Conservation (phyloP, 2,797 vertebrate genomes). For the Kryptopterus vitreolus region DNA sequence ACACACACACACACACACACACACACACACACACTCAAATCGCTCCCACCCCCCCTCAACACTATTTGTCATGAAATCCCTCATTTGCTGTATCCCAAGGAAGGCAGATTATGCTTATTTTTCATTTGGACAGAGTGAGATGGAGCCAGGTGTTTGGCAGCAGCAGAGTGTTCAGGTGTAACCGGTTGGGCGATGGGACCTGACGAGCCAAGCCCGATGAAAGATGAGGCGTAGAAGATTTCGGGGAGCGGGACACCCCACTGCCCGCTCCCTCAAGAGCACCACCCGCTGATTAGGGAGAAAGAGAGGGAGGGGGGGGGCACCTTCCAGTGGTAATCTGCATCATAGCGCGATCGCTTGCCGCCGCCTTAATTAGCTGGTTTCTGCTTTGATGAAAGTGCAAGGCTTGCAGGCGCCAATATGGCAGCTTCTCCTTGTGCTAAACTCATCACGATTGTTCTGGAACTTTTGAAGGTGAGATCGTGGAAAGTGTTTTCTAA, state of each 20-base stretch:
- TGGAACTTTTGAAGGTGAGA: conserved; percentile 57
- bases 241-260: conserved; percentile 88
- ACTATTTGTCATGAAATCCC: conserved; percentile 99
- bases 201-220: conserved; percentile 95
- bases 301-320: conserved; percentile 58
- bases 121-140: conserved; percentile 99
- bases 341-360: conserved; percentile 73
- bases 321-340: conserved; percentile 68
- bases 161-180: conserved; percentile 99
- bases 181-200: conserved; percentile 96
- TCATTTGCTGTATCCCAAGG: conserved; percentile 99
- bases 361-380: conserved; percentile 73
- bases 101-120: conserved; percentile 99
- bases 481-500: conserved; percentile 39
- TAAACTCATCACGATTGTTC: conserved; percentile 70
- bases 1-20: too few relatives aligned
- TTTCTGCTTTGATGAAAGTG: conserved; percentile 71
- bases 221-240: conserved; percentile 98
- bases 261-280: conserved; percentile 87
- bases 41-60: conserved; percentile 73
- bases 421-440: conserved; percentile 59
- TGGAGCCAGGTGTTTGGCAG: conserved; percentile 99
- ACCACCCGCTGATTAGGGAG: conserved; percentile 80
- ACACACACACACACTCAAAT: conserved; percentile 77
- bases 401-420: conserved; percentile 67